These are phyloP conservation scores for Nesogale talazaci DNA, from an alignment of 2,113 vertebrate genomes.

Conservation along the genomic window DNA sequence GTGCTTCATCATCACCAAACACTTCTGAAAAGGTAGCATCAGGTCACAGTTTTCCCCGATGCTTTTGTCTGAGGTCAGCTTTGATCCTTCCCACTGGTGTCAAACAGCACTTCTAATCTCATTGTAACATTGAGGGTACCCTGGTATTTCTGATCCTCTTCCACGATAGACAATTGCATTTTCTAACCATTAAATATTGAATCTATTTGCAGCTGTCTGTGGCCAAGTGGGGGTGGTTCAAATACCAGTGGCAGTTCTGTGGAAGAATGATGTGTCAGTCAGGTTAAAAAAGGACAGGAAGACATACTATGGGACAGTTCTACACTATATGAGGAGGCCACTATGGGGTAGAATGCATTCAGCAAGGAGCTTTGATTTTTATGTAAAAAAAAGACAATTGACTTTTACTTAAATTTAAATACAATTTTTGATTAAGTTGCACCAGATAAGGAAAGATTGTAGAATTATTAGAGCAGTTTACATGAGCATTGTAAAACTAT, in stretches of 20 bases:
- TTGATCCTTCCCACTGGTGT: conserved; percentile 54
- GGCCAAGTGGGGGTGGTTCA: not conserved
- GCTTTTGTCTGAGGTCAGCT: not conserved
- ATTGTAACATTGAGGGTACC: conserved; percentile 4
- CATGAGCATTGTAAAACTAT: not conserved
- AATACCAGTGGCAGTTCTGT: not conserved
- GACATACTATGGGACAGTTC: not conserved
- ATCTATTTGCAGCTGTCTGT: not conserved
- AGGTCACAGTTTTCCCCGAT: not conserved
- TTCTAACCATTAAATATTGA: not conserved
- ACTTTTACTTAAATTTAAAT: not conserved
- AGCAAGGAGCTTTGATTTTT: not conserved
- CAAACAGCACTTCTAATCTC: conserved; percentile 52
- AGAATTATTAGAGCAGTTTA: not conserved
- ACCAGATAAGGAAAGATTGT: not conserved
- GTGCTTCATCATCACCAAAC: conserved; percentile 49
- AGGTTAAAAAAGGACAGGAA: not conserved
- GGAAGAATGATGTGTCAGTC: not conserved
- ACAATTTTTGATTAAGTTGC: not conserved
- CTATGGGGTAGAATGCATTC: not conserved
- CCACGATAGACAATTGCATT: not conserved
- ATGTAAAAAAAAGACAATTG: not conserved
- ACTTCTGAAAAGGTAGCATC: conserved; percentile 40
- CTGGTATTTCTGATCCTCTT: not conserved
- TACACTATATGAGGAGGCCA: not conserved